Conservation (phyloP, 2,797 vertebrate species). For the Phaenicophaeus curvirostris region DNA sequence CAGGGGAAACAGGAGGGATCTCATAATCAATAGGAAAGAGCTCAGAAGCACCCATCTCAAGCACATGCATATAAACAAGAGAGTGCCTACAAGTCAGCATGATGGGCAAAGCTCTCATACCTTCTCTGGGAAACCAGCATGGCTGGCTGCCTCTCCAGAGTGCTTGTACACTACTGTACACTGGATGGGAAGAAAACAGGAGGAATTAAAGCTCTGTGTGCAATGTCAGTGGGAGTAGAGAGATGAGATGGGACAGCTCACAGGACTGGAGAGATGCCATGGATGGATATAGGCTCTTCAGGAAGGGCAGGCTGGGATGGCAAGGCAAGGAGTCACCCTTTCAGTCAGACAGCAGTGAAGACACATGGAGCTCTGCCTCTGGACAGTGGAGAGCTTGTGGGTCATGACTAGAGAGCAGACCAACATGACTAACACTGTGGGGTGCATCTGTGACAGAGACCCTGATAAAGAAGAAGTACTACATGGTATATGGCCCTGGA, state of each 20-base stretch:
- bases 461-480: background rate
- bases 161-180: too few relatives aligned
- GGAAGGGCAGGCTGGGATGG: background rate
- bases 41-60: background rate
- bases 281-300: background rate
- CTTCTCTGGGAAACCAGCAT: too few relatives aligned
- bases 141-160: too few relatives aligned
- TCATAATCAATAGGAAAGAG: background rate
- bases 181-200: too few relatives aligned
- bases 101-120: too few relatives aligned
- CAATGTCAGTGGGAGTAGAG: background rate
- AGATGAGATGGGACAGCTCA: fast-evolving
- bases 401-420: background rate
- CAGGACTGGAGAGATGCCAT: background rate
- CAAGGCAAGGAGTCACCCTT: background rate
- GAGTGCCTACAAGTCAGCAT: too few relatives aligned
- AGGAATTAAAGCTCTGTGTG: too few relatives aligned
- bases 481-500: background rate
- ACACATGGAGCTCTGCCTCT: background rate
- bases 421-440: background rate
- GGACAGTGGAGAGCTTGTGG: too few relatives aligned
- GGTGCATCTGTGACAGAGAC: background rate
- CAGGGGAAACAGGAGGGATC: background rate
- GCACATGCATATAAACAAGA: background rate
- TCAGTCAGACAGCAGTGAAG: background rate